Evolutionary conservation across 2,113 vertebrate species (phyloP).

Genomic region (Spilogale gracilis): DNA sequence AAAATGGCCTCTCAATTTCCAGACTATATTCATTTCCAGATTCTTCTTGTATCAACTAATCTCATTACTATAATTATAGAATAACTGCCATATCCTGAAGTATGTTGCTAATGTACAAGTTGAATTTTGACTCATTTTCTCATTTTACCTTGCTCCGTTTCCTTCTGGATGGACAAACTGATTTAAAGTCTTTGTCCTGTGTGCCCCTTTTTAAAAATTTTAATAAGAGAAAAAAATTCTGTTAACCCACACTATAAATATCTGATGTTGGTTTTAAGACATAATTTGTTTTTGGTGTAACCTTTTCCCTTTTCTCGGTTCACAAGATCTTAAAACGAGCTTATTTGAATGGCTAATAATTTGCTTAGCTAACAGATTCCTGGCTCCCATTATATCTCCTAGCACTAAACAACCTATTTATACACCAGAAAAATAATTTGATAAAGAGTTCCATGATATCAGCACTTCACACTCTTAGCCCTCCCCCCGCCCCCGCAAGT

Average conservation of each 20-base stretch:
- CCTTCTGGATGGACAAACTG: not conserved
- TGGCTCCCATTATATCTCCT: not conserved
- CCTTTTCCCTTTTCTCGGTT: constrained; percentile 55
- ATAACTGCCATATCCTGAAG: not conserved
- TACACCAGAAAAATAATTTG: constrained; percentile 57
- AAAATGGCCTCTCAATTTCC: not conserved
- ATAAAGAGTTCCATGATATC: constrained; percentile 51
- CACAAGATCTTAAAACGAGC: constrained; percentile 24
- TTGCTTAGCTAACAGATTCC: constrained; percentile 32
- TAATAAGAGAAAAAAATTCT: constrained; percentile 4
- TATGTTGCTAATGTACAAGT: not conserved
- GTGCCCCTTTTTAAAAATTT: not conserved
- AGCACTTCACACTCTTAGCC: constrained; percentile 15
- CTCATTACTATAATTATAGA: not conserved
- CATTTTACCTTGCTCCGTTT: not conserved
- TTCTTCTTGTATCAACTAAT: not conserved
- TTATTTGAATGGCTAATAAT: constrained; percentile 65
- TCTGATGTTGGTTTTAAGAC: constrained; percentile 48
- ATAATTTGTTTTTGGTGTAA: constrained; percentile 40
- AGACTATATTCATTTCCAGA: not conserved
- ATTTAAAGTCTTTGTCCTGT: not conserved
- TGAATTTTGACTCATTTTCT: constrained; percentile 52
- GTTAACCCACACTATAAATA: not conserved
- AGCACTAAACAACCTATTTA: constrained; percentile 28
- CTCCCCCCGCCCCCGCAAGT: not conserved